Conservation (phyloP, 1,140 invertebrate genomes). For the Hylyphantes graminicola region DNA sequence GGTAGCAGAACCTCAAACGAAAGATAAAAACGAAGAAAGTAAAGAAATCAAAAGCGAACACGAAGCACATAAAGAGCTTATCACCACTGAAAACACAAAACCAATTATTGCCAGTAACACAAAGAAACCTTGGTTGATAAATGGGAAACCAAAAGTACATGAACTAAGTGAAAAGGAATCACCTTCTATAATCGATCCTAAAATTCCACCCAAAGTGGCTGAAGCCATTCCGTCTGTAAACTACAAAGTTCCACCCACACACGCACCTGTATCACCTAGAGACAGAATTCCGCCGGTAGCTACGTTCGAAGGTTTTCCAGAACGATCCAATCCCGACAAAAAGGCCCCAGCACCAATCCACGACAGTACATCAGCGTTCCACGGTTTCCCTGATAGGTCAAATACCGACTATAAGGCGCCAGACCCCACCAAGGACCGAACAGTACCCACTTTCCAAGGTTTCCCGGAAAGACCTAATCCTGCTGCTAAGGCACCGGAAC, state of each 20-base stretch:
- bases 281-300: slow-evolving; percentile 1
- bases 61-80: background rate
- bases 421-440: background rate
- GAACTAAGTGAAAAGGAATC: too few species aligned
- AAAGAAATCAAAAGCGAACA: background rate
- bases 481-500: background rate
- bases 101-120: background rate
- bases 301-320: background rate
- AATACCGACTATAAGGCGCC: slow-evolving; percentile 8
- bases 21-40: background rate
- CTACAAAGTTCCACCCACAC: background rate
- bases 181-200: too few species aligned
- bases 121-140: too few species aligned
- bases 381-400: background rate
- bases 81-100: background rate
- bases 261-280: background rate
- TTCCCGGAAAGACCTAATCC: background rate
- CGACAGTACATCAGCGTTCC: too few species aligned
- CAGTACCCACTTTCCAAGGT: slow-evolving; percentile 19
- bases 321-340: background rate
- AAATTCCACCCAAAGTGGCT: too few species aligned
- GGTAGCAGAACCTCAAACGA: background rate
- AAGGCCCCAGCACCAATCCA: too few species aligned
- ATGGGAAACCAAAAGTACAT: too few species aligned
- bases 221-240: background rate